Percentiles rank a stretch among this genome's conserved stretches.
phyloP scores from a whole-genome alignment of 2,113 vertebrate genomes.

The Cygnus buccinator region DNA sequence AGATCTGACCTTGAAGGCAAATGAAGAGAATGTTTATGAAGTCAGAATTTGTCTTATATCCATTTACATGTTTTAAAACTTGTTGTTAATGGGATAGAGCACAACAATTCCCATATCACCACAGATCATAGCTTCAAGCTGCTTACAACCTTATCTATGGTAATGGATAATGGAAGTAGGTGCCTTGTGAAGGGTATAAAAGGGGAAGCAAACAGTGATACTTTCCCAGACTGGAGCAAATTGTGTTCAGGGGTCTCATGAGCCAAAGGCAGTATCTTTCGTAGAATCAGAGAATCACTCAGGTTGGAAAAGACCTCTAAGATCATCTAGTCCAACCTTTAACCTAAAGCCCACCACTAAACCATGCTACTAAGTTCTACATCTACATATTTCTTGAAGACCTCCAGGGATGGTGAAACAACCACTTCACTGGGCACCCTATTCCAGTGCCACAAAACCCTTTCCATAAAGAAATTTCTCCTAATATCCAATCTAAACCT shows the following conservation, averaged over 20 bases:
- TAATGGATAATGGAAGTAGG: neutral
- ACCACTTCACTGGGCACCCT: no score
- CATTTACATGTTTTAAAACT: neutral
- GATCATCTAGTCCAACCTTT: no score
- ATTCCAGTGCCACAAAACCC: no score
- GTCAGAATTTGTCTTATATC: neutral
- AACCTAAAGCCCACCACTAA: no score
- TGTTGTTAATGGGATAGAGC: neutral
- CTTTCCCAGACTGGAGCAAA: neutral
- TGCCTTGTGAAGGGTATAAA: neutral
- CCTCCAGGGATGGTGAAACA: no score
- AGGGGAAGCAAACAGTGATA: neutral
- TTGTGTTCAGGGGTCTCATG: neutral
- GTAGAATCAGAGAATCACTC: no score
- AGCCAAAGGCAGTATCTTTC: neutral
- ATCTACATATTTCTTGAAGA: no score
- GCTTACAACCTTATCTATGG: neutral
- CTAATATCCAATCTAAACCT: no score
- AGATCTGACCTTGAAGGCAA: neutral
- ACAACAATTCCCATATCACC: rapidly evolving
- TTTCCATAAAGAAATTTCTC: no score
- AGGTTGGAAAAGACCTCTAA: no score
- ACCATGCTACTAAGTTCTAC: no score
- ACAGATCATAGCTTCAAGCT: neutral
- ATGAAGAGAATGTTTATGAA: neutral